These are phyloP conservation scores for Chloroceryle amazona DNA, from an alignment of 2,797 vertebrate species.

Conservation along the genomic window DNA sequence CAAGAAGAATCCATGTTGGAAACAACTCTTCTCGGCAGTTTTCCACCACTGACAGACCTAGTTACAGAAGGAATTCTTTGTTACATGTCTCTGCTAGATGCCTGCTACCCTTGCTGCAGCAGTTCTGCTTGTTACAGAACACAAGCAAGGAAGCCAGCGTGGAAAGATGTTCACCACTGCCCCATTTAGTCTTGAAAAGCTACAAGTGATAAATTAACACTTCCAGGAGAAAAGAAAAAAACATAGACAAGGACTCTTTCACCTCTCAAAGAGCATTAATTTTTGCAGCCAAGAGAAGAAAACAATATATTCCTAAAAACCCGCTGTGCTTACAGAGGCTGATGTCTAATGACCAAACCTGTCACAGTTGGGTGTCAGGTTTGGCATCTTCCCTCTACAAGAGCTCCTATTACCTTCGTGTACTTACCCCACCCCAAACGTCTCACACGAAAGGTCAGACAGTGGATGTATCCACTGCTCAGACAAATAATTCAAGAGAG, in stretches of 20 bases:
- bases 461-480: neutral
- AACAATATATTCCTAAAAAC: neutral
- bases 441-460: neutral
- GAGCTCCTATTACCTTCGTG: neutral
- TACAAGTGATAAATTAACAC: neutral
- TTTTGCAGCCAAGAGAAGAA: neutral
- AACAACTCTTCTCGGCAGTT: neutral
- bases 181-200: neutral
- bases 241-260: neutral
- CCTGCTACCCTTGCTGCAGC: neutral
- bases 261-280: neutral
- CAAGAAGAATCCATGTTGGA: neutral
- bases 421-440: neutral
- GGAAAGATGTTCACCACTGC: neutral
- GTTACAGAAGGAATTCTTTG: neutral
- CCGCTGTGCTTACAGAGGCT: fast-evolving
- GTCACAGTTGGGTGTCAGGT: neutral
- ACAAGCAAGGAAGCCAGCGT: fast-evolving
- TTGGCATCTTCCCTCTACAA: neutral
- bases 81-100: neutral
- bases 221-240: neutral
- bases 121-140: neutral
- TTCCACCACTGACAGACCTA: neutral
- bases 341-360: neutral
- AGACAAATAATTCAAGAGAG: neutral